A percentile compares a stretch with the other conserved stretches of the same genome.
Conservation (phyloP, 2,888 invertebrate species). For the Meteorus cinctellus region DNA sequence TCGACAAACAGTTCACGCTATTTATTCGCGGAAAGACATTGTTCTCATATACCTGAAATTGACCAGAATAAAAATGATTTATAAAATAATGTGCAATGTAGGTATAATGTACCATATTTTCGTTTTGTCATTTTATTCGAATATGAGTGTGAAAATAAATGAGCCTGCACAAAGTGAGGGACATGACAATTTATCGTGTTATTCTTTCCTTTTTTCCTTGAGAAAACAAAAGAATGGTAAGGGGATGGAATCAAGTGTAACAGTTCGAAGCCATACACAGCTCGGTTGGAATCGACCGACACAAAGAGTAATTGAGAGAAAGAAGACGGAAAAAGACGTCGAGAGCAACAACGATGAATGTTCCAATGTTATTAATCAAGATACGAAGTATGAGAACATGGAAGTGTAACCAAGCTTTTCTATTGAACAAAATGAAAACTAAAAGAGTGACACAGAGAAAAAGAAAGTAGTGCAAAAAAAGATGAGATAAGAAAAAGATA, state of each 20-base stretch:
- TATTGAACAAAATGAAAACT: constrained; percentile 40
- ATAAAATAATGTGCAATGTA: neutral
- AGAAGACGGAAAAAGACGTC: neutral
- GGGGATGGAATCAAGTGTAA: neutral
- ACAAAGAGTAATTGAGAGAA: constrained; percentile 34
- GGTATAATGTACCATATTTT: neutral
- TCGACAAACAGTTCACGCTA: neutral
- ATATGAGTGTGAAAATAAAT: neutral
- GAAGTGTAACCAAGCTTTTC: neutral
- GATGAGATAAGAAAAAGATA: constrained; percentile 28
- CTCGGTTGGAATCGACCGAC: constrained; percentile 24
- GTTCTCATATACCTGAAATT: neutral
- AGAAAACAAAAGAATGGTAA: neutral
- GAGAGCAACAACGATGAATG: neutral
- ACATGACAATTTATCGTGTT: neutral
- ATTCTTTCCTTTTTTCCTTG: neutral
- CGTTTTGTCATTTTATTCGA: neutral
- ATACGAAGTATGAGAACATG: constrained; percentile 5
- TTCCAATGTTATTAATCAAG: constrained; percentile 37
- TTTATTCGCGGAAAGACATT: neutral
- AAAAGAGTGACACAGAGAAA: constrained; percentile 5
- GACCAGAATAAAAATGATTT: neutral
- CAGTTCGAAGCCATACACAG: constrained; percentile 7
- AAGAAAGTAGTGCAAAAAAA: neutral
- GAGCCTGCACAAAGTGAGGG: neutral